A percentile compares a stretch with the other conserved stretches of the same genome.
These are phyloP conservation scores for Barnardius zonarius DNA, from an alignment of 2,113 vertebrate genomes.

Conservation along the genomic window DNA sequence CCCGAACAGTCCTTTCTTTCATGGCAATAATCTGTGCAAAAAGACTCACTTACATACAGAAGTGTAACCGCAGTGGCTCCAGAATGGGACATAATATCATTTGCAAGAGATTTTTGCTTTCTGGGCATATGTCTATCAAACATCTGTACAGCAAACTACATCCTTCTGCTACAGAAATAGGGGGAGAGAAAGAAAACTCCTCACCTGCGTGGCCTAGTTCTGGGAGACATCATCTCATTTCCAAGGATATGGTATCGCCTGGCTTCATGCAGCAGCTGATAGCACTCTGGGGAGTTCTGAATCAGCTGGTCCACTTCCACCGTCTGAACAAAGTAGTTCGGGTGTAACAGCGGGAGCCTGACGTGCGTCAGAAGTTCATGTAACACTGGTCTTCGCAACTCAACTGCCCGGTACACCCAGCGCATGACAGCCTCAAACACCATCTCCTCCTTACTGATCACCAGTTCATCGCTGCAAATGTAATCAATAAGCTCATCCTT, in stretches of 20 bases:
- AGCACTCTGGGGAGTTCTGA: conserved; percentile 94
- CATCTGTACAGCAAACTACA: accelerated
- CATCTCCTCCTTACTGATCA: conserved; percentile 90
- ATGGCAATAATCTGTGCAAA: background rate
- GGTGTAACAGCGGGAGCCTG: conserved; percentile 91
- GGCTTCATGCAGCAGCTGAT: conserved; percentile 95
- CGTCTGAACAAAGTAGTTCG: conserved; percentile 98
- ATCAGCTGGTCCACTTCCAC: conserved; percentile 97
- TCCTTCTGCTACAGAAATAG: background rate
- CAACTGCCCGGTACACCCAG: conserved; percentile 91
- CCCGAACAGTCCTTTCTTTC: background rate
- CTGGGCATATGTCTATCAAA: background rate
- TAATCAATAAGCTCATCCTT: conserved; percentile 95
- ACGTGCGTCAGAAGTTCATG: conserved; percentile 92
- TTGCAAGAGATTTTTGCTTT: background rate
- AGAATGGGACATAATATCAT: background rate
- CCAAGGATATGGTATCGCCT: conserved; percentile 95
- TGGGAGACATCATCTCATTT: conserved; percentile 98
- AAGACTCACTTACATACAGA: background rate
- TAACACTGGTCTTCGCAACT: conserved; percentile 83
- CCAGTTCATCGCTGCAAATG: conserved; percentile 89
- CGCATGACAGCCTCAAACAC: conserved; percentile 97
- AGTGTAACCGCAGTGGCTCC: background rate
- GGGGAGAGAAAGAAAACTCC: background rate
- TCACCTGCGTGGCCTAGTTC: conserved; percentile 95